A percentile compares a stretch with the other conserved stretches of the same genome.
These are phyloP conservation scores for Malurus elegans DNA, from an alignment of 2,113 vertebrate genomes.

Conservation along the genomic window DNA sequence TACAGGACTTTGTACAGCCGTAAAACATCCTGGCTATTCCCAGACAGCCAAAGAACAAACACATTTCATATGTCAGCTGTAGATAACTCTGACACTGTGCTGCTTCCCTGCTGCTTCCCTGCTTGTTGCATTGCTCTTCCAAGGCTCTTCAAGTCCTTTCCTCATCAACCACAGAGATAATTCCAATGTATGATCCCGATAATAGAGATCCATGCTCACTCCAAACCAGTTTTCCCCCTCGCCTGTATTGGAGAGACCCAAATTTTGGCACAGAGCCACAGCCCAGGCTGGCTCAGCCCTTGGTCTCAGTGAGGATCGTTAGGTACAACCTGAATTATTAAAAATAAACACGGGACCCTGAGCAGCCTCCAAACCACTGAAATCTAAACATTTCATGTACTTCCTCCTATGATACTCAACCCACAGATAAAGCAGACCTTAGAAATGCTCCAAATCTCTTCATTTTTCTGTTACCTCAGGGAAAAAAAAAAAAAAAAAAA, in stretches of 20 bases:
- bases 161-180: neutral
- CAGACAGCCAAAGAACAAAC: neutral
- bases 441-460: neutral
- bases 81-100: neutral
- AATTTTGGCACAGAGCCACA: neutral
- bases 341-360: neutral
- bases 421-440: neutral
- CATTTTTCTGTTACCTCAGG: neutral
- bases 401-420: neutral
- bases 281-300: neutral
- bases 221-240: neutral
- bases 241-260: neutral
- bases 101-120: neutral
- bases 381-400: neutral
- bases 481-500: neutral
- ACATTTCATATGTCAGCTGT: neutral
- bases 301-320: neutral
- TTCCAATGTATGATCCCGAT: neutral
- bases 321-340: neutral
- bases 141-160: neutral
- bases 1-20: neutral
- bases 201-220: neutral
- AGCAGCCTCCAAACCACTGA: neutral
- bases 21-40: neutral
- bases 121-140: neutral